A percentile compares a stretch with the other conserved stretches of the same genome.
Evolutionary conservation across 2,888 invertebrate species (phyloP).

Genomic region (Desoria tigrina): DNA sequence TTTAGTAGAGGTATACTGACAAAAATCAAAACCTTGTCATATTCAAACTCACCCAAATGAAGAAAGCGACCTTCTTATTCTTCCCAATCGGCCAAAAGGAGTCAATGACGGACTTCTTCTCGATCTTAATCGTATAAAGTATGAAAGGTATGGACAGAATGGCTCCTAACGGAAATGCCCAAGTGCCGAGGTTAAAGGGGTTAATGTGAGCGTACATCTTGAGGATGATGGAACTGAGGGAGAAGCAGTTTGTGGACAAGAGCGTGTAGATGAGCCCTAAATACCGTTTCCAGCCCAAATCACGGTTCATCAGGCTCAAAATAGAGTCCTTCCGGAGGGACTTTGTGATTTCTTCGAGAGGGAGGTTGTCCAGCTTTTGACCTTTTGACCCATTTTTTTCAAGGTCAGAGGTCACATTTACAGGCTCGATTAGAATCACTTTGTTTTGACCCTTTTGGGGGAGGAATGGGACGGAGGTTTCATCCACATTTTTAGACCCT

Average conservation of each 20-base stretch:
- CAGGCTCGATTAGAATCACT: too few species aligned
- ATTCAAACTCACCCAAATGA: constrained; percentile 43
- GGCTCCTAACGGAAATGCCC: constrained; percentile 43
- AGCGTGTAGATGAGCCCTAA: constrained; percentile 44
- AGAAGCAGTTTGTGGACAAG: constrained; percentile 44
- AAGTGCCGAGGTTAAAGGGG: constrained; percentile 34
- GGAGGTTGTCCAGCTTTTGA: too few species aligned
- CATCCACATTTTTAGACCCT: too few species aligned
- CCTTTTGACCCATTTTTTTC: too few species aligned
- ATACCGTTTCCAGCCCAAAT: constrained; percentile 40
- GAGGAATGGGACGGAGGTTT: too few species aligned
- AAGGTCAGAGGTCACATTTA: too few species aligned
- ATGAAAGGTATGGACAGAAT: constrained; percentile 39
- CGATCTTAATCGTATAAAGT: constrained; percentile 35
- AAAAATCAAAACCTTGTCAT: background rate
- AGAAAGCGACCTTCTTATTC: constrained; percentile 37
- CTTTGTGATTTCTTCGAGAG: too few species aligned
- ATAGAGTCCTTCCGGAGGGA: too few species aligned
- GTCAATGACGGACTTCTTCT: constrained; percentile 39
- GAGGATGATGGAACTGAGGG: constrained; percentile 39
- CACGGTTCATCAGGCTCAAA: background rate
- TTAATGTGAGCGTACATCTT: constrained; percentile 37
- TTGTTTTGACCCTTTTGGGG: too few species aligned
- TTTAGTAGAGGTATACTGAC: background rate
- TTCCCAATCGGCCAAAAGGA: constrained; percentile 33